A percentile compares a stretch with the other conserved stretches of the same genome.
Evolutionary conservation across 2,888 invertebrate genomes (phyloP).

Genomic region (Pandemis heparana): DNA sequence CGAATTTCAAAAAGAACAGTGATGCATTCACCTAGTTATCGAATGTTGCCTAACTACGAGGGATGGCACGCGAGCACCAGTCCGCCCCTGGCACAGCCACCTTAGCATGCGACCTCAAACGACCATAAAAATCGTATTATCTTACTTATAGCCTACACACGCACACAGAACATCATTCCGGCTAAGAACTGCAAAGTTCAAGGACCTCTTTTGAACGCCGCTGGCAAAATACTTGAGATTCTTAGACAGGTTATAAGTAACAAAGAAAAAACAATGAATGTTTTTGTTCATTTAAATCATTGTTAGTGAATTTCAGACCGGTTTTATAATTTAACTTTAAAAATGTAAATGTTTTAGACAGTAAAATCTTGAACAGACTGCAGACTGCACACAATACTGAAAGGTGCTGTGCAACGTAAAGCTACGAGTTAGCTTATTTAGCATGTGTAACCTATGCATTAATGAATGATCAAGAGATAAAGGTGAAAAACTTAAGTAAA

Average conservation of each 20-base stretch:
- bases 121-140: constrained; percentile 62
- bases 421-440: neutral
- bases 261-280: constrained; percentile 1
- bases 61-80: constrained; percentile 71
- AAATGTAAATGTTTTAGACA: neutral
- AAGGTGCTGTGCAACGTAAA: neutral
- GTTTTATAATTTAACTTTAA: neutral
- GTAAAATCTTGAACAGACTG: too few species aligned
- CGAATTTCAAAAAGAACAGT: constrained; percentile 39
- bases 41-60: constrained; percentile 48
- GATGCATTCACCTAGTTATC: constrained; percentile 34
- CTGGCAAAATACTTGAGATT: constrained; percentile 1
- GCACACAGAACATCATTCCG: constrained; percentile 24
- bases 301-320: neutral
- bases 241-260: constrained; percentile 8
- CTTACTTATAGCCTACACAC: constrained; percentile 50
- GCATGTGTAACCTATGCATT: neutral
- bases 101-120: constrained; percentile 75
- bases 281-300: neutral
- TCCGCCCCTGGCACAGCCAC: constrained; percentile 74
- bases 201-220: constrained; percentile 30
- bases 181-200: constrained; percentile 32
- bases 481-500: too few species aligned
- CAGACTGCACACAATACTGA: neutral
- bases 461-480: neutral